A percentile compares a stretch with the other conserved stretches of the same genome.
Evolutionary conservation across 2,888 invertebrate species (phyloP).

Genomic region (Baronia brevicornis): DNA sequence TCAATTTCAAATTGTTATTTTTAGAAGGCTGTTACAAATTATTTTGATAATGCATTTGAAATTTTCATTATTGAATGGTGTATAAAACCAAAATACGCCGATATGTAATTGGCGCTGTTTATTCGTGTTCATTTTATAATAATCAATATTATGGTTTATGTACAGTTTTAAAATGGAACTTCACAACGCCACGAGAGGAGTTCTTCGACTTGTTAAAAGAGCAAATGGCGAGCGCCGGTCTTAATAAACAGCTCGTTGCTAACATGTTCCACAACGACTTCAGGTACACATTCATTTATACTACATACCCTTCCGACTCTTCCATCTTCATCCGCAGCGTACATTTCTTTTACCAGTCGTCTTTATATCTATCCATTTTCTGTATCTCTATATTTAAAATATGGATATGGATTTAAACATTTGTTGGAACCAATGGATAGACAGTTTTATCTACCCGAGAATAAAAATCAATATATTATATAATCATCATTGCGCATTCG

Average conservation of each 20-base stretch:
- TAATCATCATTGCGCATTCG: too few relatives aligned
- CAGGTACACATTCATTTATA: constrained; percentile 77
- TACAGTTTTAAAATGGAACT: constrained; percentile 94
- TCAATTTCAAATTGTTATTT: too few relatives aligned
- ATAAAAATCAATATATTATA: too few relatives aligned
- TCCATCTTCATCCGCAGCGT: not conserved
- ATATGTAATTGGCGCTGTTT: too few relatives aligned
- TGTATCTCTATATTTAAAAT: not conserved
- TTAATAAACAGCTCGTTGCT: constrained; percentile 89
- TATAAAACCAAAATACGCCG: too few relatives aligned
- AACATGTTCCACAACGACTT: constrained; percentile 98
- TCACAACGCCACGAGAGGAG: constrained; percentile 93
- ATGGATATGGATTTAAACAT: too few relatives aligned
- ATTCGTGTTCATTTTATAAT: constrained; percentile 1
- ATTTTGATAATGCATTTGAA: too few relatives aligned
- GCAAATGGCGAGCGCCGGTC: constrained; percentile 91
- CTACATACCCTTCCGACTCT: constrained; percentile 7
- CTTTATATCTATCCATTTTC: too few relatives aligned
- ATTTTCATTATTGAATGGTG: too few relatives aligned
- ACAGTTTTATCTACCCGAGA: too few relatives aligned
- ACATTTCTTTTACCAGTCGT: not conserved
- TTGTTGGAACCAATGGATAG: too few relatives aligned
- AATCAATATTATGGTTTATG: constrained; percentile 19
- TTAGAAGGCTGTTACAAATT: too few relatives aligned
- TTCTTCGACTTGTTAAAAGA: constrained; percentile 94